Percentiles rank a stretch among this genome's conserved stretches.
Conservation (phyloP, 1,140 invertebrate genomes). For the Drosophila subobscura region DNA sequence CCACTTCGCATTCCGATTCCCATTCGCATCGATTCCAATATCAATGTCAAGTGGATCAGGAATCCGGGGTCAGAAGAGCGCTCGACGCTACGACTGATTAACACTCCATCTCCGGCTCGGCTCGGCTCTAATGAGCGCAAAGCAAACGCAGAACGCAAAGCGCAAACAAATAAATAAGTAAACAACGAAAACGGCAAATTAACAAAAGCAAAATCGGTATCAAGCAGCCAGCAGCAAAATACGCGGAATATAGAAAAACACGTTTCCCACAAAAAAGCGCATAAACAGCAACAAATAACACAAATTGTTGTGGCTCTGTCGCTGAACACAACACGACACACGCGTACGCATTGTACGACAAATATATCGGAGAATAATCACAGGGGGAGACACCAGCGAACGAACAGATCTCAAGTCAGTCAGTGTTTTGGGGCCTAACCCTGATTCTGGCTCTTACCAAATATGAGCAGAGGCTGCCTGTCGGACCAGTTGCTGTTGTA, state of each 20-base stretch:
- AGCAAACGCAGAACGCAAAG: slow-evolving; percentile 1
- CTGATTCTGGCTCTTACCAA: slow-evolving; percentile 57
- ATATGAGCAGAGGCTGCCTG: slow-evolving; percentile 58
- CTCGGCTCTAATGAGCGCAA: slow-evolving; percentile 37
- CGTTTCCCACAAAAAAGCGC: slow-evolving; percentile 58
- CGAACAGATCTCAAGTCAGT: too few species aligned
- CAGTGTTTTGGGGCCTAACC: slow-evolving; percentile 3
- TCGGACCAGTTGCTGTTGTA: background rate
- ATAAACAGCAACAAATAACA: slow-evolving; percentile 54
- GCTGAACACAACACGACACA: slow-evolving; percentile 22
- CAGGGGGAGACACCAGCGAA: background rate
- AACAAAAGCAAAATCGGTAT: slow-evolving; percentile 29
- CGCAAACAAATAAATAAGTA: slow-evolving; percentile 44
- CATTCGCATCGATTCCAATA: slow-evolving; percentile 17
- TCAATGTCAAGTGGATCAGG: slow-evolving; percentile 68
- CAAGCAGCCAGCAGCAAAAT: slow-evolving; percentile 10
- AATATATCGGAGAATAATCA: slow-evolving; percentile 21
- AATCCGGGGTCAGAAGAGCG: slow-evolving; percentile 71
- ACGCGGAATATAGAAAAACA: slow-evolving; percentile 68
- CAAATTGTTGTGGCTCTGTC: slow-evolving; percentile 52
- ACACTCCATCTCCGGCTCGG: slow-evolving; percentile 49
- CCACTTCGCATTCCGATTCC: background rate
- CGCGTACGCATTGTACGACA: slow-evolving; percentile 19
- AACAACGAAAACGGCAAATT: slow-evolving; percentile 52
- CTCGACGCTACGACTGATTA: slow-evolving; percentile 63